A percentile compares a stretch with the other conserved stretches of the same genome.
Conservation (phyloP, 2,113 vertebrate genomes). For the Oceanodroma tethys region DNA sequence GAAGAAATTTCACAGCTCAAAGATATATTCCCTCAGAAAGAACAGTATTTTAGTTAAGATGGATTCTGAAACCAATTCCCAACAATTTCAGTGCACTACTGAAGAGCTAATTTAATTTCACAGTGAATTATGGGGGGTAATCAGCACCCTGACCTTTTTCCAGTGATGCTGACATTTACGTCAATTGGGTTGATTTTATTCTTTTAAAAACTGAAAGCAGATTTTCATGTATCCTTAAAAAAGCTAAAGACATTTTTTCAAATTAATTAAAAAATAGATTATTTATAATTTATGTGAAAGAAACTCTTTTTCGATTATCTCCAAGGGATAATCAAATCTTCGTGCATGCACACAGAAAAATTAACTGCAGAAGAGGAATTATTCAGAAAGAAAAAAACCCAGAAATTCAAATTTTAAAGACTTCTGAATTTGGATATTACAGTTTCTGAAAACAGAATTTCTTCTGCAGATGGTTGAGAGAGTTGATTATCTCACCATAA, state of each 20-base stretch:
- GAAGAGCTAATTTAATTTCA: neutral
- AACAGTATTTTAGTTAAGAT: neutral
- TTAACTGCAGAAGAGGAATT: neutral
- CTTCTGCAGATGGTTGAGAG: neutral
- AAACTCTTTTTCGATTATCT: neutral
- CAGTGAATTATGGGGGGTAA: neutral
- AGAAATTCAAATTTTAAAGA: neutral
- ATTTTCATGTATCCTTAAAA: neutral
- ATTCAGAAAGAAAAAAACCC: neutral
- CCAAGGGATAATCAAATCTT: neutral
- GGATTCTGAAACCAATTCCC: neutral
- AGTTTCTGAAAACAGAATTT: neutral
- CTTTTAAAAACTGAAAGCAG: neutral
- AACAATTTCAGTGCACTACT: neutral
- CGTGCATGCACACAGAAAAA: neutral
- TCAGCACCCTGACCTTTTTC: neutral
- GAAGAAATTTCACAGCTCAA: neutral
- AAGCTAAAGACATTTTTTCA: neutral
- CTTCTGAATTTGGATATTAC: neutral
- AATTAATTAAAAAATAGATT: neutral
- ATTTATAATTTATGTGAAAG: neutral
- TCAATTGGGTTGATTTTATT: neutral
- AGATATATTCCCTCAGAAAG: neutral
- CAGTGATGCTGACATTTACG: neutral
- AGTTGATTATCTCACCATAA: neutral